Evolutionary conservation across 2,113 vertebrate species (phyloP), one percentile per base, ranked within the genome.

Genomic region (Mormyrus iriodes): DNA sequence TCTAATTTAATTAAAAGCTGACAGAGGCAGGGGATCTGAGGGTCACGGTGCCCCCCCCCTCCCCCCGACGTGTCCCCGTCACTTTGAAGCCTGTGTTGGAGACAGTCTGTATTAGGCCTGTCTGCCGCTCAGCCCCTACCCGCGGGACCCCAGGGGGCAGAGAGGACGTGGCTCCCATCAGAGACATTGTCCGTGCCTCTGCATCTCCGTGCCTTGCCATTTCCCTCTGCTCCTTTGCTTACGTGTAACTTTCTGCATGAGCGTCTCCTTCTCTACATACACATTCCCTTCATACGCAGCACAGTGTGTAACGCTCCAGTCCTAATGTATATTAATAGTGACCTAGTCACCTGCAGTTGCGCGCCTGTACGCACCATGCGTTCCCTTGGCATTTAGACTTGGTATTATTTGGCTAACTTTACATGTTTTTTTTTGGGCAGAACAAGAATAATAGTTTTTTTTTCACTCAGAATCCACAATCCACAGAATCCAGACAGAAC

Each of bases 51-150:
- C 51, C 55, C 79, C 86, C 86, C 85, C 27, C n/a, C 55, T 21
- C 55, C 21, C 86, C 86, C 76, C 51, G 2, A 52, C 31, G 3
- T 52, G 69, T 89, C 73, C 86, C 76, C 79, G 21, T 58, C 88
- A 82, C 90, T 87, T 90, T 89, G 90, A 90, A 82, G 90, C 42
- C 82, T 86, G 58, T 27, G 58, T 86, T 49, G 90, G 88, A 89
- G 90, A 89, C 90, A 90, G 90, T 48, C 90, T 79, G 90, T 52
- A 90, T 90, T 90, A 89, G 90, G 39, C 61, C 88, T 90, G 90
- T 89, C 88, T 90, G 86, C 88, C 10, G 15, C 69, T 21, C 73
- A 2, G 35, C 39, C 89, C 53, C 31, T 15, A n/a, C 24, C 31
- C 49, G 15, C 79, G 10, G 48, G 24, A 53, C 55, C 58, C 3